A percentile compares a stretch with the other conserved stretches of the same genome.
phyloP scores from a whole-genome alignment of 2,888 invertebrate species.

The Campaea margaritaria region DNA sequence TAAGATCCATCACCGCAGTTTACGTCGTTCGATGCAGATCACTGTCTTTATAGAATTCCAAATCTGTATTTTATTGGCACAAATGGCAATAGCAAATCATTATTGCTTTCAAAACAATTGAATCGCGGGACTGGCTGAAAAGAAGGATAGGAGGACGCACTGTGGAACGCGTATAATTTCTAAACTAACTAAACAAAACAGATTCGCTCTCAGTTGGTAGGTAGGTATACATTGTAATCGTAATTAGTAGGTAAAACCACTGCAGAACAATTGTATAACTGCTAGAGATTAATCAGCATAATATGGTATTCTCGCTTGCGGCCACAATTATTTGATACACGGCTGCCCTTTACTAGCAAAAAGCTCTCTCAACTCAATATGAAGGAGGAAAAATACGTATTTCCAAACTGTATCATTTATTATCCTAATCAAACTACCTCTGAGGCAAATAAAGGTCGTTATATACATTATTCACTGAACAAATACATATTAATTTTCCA shows the following conservation, averaged over 20 bases:
- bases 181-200: too few species aligned
- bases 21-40: too few species aligned
- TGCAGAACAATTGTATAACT: not conserved
- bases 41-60: not conserved
- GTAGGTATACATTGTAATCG: too few species aligned
- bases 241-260: too few species aligned
- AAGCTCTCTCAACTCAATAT: conserved; percentile 1
- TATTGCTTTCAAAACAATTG: too few species aligned
- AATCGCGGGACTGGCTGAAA: not conserved
- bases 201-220: too few species aligned
- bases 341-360: conserved; percentile 9
- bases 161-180: too few species aligned
- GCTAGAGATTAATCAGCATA: conserved; percentile 14
- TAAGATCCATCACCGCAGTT: too few species aligned
- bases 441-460: conserved; percentile 16
- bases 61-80: not conserved
- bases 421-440: conserved; percentile 31
- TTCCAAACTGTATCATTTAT: conserved; percentile 23
- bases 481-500: conserved; percentile 22
- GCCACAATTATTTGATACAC: conserved; percentile 32
- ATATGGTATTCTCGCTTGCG: conserved; percentile 21
- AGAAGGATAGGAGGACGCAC: too few species aligned
- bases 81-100: too few species aligned
- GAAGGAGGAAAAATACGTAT: conserved; percentile 18
- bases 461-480: conserved; percentile 22